A percentile compares a stretch with the other conserved stretches of the same genome.
Evolutionary conservation across 2,888 invertebrate genomes (phyloP).

Genomic region (Osedax fenrisi): DNA sequence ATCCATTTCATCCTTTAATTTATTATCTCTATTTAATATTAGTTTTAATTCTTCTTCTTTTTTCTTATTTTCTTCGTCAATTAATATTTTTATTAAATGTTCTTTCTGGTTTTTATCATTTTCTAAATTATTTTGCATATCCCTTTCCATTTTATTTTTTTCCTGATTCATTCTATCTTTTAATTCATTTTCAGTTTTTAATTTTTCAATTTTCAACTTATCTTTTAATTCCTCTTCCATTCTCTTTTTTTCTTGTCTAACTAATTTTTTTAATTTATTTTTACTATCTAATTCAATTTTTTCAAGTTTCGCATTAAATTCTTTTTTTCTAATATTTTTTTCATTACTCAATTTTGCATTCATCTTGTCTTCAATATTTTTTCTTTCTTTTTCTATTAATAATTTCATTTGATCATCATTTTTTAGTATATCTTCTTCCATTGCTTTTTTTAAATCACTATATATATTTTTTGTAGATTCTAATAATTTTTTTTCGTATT

Average conservation of each 20-base stretch:
- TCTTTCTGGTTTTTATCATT: not conserved
- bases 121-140: not conserved
- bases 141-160: not conserved
- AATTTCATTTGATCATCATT: not conserved
- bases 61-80: not conserved
- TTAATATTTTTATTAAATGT: not conserved
- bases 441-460: not conserved
- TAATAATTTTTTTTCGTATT: not conserved
- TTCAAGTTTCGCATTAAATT: not conserved
- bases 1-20: not conserved
- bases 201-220: not conserved
- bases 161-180: not conserved
- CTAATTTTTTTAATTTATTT: not conserved
- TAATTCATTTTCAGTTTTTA: not conserved
- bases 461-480: not conserved
- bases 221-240: not conserved
- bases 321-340: not conserved
- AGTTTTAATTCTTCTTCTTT: not conserved
- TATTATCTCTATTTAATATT: not conserved
- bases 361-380: not conserved
- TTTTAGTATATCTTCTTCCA: not conserved
- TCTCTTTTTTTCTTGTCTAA: not conserved
- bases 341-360: not conserved
- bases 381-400: not conserved
- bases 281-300: not conserved